These are phyloP conservation scores for Rhinopithecus roxellana DNA, from an alignment of 2,113 vertebrate species.

Conservation along the genomic window DNA sequence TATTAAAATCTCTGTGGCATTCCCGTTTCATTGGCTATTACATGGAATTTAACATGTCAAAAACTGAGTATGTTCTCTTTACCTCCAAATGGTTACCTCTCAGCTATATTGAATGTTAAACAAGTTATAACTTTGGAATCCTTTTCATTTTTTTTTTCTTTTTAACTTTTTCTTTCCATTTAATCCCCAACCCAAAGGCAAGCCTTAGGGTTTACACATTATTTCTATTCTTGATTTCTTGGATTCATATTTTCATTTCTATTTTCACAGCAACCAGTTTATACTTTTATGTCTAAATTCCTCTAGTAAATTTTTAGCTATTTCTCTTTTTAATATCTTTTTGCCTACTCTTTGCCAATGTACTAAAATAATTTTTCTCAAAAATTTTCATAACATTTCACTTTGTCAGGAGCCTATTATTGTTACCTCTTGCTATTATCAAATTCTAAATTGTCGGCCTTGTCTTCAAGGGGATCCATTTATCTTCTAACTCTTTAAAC, in stretches of 20 bases:
- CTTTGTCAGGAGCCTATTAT: neutral
- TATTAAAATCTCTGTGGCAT: neutral
- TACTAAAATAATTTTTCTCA: conserved; percentile 23
- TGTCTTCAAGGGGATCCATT: neutral
- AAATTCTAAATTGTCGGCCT: conserved; percentile 29
- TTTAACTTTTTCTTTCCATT: neutral
- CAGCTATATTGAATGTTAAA: neutral
- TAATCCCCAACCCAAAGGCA: neutral
- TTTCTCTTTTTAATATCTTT: neutral
- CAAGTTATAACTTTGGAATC: neutral
- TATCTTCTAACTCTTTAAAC: conserved; percentile 22
- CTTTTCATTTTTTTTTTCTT: neutral
- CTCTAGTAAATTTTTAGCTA: neutral
- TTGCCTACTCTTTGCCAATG: neutral
- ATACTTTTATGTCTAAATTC: neutral
- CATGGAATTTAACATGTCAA: neutral
- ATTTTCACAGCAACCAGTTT: neutral
- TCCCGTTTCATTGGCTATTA: neutral
- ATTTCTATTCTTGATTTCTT: conserved; percentile 29
- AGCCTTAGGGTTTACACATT: neutral
- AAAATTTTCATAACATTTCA: neutral
- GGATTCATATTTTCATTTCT: neutral
- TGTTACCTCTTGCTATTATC: conserved; percentile 7
- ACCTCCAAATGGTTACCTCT: neutral
- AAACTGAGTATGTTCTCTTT: conserved; percentile 4